Percentiles rank a stretch among this genome's conserved stretches.
These are phyloP conservation scores for Yponomeuta cagnagella DNA, from an alignment of 2,888 invertebrate genomes.

Conservation along the genomic window DNA sequence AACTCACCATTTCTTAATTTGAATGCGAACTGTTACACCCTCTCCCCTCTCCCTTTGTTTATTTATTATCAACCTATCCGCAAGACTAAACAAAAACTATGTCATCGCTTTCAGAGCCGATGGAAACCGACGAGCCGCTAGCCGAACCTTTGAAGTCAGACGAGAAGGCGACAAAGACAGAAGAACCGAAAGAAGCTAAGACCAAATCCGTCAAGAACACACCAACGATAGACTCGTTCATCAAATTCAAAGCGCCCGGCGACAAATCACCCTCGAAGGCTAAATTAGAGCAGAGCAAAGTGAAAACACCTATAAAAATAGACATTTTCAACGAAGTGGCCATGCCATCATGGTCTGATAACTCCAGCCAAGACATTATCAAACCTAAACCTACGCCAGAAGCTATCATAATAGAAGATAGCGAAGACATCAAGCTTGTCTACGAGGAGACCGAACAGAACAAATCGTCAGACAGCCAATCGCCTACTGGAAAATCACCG, in stretches of 20 bases:
- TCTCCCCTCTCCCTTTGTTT: too few species aligned
- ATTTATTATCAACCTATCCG: too few species aligned
- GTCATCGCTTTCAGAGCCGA: conserved; percentile 33
- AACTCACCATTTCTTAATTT: too few species aligned
- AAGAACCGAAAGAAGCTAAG: conserved; percentile 24
- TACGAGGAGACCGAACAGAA: conserved; percentile 68
- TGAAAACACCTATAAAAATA: conserved; percentile 56
- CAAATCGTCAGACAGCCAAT: conserved; percentile 8
- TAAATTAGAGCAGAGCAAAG: conserved; percentile 27
- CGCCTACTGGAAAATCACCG: neutral
- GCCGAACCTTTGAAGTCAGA: conserved; percentile 19
- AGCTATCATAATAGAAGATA: conserved; percentile 49
- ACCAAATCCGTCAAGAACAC: conserved; percentile 27
- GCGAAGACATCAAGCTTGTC: conserved; percentile 77
- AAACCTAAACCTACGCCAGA: conserved; percentile 35
- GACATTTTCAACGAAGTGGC: conserved; percentile 62
- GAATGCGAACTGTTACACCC: too few species aligned
- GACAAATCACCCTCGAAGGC: conserved; percentile 46
- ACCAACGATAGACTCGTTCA: conserved; percentile 51
- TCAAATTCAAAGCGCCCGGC: conserved; percentile 56
- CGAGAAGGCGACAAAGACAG: conserved; percentile 26
- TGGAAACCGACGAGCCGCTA: conserved; percentile 35
- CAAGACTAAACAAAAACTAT: neutral
- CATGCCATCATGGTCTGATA: conserved; percentile 69
- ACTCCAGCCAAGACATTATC: conserved; percentile 57